Conservation (phyloP, 2,797 vertebrate species). For the Alfaro cultratus region DNA sequence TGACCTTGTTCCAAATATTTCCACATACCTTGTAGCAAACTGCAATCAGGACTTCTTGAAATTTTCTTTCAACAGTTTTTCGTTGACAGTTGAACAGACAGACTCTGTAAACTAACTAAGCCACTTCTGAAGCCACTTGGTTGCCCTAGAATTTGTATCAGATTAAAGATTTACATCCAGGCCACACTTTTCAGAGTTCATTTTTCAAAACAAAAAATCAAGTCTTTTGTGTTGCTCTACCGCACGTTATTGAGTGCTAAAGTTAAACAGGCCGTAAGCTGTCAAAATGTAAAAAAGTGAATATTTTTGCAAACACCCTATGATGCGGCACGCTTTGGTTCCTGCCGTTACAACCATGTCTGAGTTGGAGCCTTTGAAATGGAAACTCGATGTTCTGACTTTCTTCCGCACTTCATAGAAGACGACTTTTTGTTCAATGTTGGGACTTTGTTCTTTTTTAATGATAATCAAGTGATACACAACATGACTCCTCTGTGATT, state of each 20-base stretch:
- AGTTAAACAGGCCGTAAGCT: not conserved
- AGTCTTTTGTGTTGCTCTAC: not conserved
- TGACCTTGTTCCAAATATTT: not conserved
- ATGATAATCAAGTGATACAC: slow-evolving; percentile 74
- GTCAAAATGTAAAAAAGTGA: not conserved
- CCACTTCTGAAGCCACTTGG: not conserved
- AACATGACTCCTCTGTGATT: slow-evolving; percentile 54
- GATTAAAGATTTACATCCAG: not conserved
- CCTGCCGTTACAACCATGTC: slow-evolving; percentile 48
- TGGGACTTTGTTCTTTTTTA: slow-evolving; percentile 58
- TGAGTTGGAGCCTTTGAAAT: slow-evolving; percentile 66
- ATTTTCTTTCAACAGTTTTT: not conserved
- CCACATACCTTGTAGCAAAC: not conserved
- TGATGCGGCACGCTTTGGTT: slow-evolving; percentile 32
- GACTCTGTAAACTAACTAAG: not conserved
- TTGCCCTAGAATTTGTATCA: not conserved
- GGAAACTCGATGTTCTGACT: slow-evolving; percentile 54
- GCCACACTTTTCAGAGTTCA: not conserved
- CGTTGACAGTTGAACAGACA: not conserved
- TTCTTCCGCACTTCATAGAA: slow-evolving; percentile 58
- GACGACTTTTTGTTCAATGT: slow-evolving; percentile 55
- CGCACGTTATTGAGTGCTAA: not conserved
- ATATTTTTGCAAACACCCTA: slow-evolving; percentile 23
- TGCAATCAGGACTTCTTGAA: not conserved
- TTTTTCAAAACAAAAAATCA: not conserved